Evolutionary conservation across 2,797 vertebrate genomes (phyloP).

Genomic region (Danio choprae): DNA sequence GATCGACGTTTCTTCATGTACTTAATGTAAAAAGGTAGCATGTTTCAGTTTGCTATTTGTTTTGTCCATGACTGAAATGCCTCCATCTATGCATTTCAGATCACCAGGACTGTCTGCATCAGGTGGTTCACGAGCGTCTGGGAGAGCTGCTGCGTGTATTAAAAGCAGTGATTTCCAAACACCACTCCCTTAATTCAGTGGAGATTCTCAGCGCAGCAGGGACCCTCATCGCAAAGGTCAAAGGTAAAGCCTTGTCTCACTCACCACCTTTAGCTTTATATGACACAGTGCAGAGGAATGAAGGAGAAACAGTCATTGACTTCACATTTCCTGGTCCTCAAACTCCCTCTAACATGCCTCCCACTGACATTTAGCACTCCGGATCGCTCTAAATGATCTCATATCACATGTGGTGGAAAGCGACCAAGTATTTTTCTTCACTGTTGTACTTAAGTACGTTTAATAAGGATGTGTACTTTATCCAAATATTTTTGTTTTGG

Average conservation of each 20-base stretch:
- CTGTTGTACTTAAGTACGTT: too few relatives aligned
- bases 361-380: neutral
- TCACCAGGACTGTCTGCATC: conserved; percentile 88
- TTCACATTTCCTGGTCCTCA: neutral
- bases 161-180: conserved; percentile 90
- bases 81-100: conserved; percentile 73
- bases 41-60: neutral
- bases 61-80: neutral
- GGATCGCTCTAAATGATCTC: neutral
- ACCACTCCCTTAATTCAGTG: conserved; percentile 93
- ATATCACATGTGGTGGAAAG: neutral
- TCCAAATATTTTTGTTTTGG: too few relatives aligned
- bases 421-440: too few relatives aligned
- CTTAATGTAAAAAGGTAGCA: neutral
- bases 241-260: conserved; percentile 83
- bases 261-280: neutral
- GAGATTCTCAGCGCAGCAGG: conserved; percentile 95
- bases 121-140: conserved; percentile 90
- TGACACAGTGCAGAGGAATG: neutral
- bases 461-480: too few relatives aligned
- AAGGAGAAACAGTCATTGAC: neutral
- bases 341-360: neutral
- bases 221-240: conserved; percentile 92
- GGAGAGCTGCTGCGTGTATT: conserved; percentile 91
- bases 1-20: neutral